phyloP scores from a whole-genome alignment of 1,140 invertebrate species.

The Procambarus virginalis region DNA sequence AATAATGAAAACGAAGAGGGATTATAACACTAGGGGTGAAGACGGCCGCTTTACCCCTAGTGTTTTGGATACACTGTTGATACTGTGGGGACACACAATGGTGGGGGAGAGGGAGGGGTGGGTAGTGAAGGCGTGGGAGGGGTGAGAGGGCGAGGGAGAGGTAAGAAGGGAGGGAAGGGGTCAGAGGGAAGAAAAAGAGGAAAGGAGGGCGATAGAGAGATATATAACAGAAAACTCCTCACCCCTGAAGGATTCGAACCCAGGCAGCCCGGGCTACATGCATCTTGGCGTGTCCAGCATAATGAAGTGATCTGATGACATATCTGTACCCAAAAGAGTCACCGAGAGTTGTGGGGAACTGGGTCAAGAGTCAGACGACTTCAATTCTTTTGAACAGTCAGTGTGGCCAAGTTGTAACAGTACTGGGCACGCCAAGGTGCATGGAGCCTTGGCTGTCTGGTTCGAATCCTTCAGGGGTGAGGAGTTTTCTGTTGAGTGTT shows the following conservation, averaged over 20 bases:
- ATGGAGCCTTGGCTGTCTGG: too few relatives aligned
- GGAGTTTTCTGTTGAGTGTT: too few relatives aligned
- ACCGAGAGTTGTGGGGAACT: too few relatives aligned
- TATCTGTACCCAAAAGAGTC: too few relatives aligned
- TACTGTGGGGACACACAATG: background rate
- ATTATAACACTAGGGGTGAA: background rate
- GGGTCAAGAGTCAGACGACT: too few relatives aligned
- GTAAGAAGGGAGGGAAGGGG: background rate
- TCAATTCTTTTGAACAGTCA: too few relatives aligned
- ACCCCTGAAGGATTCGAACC: too few relatives aligned
- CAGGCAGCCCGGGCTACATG: background rate
- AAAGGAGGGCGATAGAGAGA: background rate
- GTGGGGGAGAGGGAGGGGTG: background rate
- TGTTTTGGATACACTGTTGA: background rate
- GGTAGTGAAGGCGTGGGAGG: background rate
- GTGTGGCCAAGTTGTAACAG: too few relatives aligned
- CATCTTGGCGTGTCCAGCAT: too few relatives aligned
- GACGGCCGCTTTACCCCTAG: background rate
- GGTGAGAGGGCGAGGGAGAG: slow-evolving; percentile 12
- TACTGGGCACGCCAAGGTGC: too few relatives aligned
- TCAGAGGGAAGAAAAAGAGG: background rate
- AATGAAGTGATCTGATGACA: too few relatives aligned
- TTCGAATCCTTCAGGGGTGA: too few relatives aligned
- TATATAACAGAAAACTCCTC: background rate
- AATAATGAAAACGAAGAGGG: slow-evolving; percentile 45